Conservation (phyloP, 2,888 invertebrate genomes). For the Thecophora atra region DNA sequence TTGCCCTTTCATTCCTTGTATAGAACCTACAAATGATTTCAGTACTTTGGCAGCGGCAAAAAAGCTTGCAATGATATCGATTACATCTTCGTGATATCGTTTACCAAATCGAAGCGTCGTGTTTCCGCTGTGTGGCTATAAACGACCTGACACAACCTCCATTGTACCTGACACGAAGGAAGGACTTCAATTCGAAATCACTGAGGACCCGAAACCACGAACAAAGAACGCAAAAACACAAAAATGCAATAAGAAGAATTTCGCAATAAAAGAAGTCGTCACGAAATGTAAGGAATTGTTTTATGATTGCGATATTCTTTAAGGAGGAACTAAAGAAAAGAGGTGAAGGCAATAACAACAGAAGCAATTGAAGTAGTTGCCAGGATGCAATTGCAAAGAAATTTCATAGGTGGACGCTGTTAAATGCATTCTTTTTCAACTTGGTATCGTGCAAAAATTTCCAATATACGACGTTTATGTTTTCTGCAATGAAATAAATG, state of each 20-base stretch:
- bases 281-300: not conserved
- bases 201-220: not conserved
- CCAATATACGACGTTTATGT: too few species aligned
- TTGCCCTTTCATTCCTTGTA: too few species aligned
- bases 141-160: not conserved
- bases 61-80: too few species aligned
- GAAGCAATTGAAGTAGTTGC: not conserved
- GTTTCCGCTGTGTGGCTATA: not conserved
- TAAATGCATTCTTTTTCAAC: not conserved
- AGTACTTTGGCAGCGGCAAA: too few species aligned
- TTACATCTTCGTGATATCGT: too few species aligned
- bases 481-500: too few species aligned
- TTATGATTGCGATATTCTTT: not conserved
- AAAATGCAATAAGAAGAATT: too few species aligned
- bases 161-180: not conserved
- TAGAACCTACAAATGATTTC: too few species aligned
- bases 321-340: not conserved
- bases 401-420: not conserved
- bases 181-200: not conserved
- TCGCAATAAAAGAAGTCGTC: not conserved
- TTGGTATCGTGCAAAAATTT: not conserved
- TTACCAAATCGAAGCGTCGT: not conserved
- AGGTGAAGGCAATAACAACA: not conserved
- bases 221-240: not conserved
- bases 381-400: not conserved